Evolutionary conservation across 2,888 invertebrate species (phyloP).

Genomic region (Dynastes grantii): DNA sequence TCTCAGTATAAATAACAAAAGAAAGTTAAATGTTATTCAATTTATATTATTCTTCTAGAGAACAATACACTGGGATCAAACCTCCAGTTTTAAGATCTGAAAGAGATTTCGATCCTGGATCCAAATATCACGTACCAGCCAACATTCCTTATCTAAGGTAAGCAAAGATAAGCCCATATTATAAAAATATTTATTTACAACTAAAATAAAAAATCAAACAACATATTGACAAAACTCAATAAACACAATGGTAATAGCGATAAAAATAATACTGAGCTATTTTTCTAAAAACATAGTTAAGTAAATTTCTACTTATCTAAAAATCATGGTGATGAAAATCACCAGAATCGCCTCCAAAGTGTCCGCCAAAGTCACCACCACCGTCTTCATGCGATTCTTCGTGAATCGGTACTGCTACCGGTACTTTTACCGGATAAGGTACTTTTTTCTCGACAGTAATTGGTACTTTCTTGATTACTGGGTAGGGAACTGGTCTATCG

Average conservation of each 20-base stretch:
- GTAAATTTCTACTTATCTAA: slow-evolving; percentile 34
- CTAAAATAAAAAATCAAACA: slow-evolving; percentile 53
- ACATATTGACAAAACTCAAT: slow-evolving; percentile 55
- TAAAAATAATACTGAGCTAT: slow-evolving; percentile 58
- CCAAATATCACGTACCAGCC: slow-evolving; percentile 93
- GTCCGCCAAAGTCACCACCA: slow-evolving; percentile 59
- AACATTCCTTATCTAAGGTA: slow-evolving; percentile 93
- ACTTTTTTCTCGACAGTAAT: slow-evolving; percentile 82
- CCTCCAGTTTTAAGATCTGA: slow-evolving; percentile 90
- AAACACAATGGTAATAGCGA: slow-evolving; percentile 50
- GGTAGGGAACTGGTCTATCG: slow-evolving; percentile 74
- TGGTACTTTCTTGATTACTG: slow-evolving; percentile 79
- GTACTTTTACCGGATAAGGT: slow-evolving; percentile 74
- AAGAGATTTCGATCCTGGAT: slow-evolving; percentile 92
- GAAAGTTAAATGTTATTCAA: background rate
- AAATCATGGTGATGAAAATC: slow-evolving; percentile 33
- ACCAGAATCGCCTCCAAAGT: slow-evolving; percentile 51
- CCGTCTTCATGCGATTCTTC: slow-evolving; percentile 65
- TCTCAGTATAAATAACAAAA: no score
- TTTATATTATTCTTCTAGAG: slow-evolving; percentile 71
- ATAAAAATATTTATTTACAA: slow-evolving; percentile 50
- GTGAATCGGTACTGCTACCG: slow-evolving; percentile 77
- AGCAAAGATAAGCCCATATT: slow-evolving; percentile 68
- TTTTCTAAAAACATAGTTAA: background rate
- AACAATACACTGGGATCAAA: slow-evolving; percentile 88